Base-by-base conservation (phyloP, 37 sponge, comb jelly and placozoan species). In the Amphimedon queenslandica region DNA sequence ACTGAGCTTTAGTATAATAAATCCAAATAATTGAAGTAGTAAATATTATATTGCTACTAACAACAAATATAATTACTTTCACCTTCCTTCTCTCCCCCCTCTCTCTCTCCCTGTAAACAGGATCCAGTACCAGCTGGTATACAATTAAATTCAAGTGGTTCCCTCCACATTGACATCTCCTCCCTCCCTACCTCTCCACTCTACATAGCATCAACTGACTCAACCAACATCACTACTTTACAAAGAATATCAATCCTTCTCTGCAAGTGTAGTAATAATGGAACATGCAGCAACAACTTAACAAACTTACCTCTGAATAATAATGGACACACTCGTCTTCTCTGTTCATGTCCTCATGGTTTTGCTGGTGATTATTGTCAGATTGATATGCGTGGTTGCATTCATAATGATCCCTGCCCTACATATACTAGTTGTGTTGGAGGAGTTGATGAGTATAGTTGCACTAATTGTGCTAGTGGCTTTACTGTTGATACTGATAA, bases 311-410 rank as follows among this genome's bases (percentile, higher is more conserved):
- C 61, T n/a, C 5, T 11, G 21, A 25, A 60, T n/a, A 37, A 28
- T 13, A 56, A 73, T 30, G 61, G 70, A 30, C 82, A 81, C 39
- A 67, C 66, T 39, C 72, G 65, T 41, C 28, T 37, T 33, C 57
- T 29, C 2, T 83, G 84, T 29, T 11, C 35, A 5, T 83, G 84
- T 36, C 57, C 57, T 1, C 42, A 47, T 11, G 57, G 53, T 29
- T 76, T 64, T 33, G 65, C 37, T 4, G 84, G 84, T 11, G 77
- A 76, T 58, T 77, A 64, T 0, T 83, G 84, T 40, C 42, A 76
- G 71, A 61, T 40, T 20, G 72, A 76, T 41, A 42, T 57, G 40
- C 37, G 73, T 24, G 77, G 73, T 1, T 83, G 84, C 60, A 58
- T 30, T 33, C 40, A 72, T 21, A 8, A 24, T 40, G 25, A 30